Evolutionary conservation across 2,888 invertebrate genomes (phyloP).

Genomic region (Platycheirus rosarum): DNA sequence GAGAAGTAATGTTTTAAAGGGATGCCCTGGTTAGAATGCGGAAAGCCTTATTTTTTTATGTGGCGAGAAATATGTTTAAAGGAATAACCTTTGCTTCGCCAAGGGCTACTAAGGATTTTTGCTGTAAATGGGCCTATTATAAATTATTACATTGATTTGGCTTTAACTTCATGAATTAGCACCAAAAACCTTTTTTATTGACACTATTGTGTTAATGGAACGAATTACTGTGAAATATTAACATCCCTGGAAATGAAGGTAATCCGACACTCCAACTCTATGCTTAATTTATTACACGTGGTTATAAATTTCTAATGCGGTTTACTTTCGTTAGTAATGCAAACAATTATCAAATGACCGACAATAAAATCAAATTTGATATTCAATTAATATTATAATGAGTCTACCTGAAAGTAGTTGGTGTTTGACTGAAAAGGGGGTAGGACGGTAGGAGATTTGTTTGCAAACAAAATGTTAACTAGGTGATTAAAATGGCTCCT

Average conservation of each 20-base stretch:
- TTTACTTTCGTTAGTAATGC: slow-evolving; percentile 11
- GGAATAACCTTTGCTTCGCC: no score
- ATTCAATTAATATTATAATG: slow-evolving; percentile 72
- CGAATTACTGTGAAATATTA: slow-evolving; percentile 16
- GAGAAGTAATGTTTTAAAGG: slow-evolving; percentile 32
- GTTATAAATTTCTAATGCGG: slow-evolving; percentile 40
- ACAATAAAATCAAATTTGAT: slow-evolving; percentile 69
- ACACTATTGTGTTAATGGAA: slow-evolving; percentile 4
- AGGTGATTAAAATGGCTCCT: slow-evolving; percentile 48
- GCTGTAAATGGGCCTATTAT: no score
- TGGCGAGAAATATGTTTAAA: background rate
- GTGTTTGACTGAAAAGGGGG: background rate
- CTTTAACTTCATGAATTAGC: no score
- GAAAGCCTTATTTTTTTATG: slow-evolving; percentile 5
- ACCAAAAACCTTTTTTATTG: no score
- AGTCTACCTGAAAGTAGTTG: slow-evolving; percentile 3
- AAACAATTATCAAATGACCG: slow-evolving; percentile 60
- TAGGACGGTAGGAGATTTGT: background rate
- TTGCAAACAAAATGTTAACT: background rate
- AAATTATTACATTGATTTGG: no score
- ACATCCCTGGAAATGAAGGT: slow-evolving; percentile 1
- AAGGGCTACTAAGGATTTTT: no score
- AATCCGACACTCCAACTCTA: slow-evolving; percentile 2
- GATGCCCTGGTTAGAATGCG: slow-evolving; percentile 20
- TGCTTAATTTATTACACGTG: slow-evolving; percentile 42